phyloP scores from a whole-genome alignment of 2,888 invertebrate species.

The Saturnia japonica region DNA sequence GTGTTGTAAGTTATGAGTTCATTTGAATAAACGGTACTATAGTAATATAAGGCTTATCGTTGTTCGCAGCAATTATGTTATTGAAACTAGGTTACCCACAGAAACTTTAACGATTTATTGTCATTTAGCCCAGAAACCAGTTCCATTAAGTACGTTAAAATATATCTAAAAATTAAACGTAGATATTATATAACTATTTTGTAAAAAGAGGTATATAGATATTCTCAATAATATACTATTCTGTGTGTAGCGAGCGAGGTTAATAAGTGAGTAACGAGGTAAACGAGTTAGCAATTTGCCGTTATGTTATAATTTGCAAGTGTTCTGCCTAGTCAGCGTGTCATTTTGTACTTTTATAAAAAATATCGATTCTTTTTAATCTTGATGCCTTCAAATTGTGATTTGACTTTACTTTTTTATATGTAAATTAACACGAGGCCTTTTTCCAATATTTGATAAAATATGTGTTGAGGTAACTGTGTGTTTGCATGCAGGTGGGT shows the following conservation, averaged over 20 bases:
- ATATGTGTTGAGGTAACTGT: background rate
- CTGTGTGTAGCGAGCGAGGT: background rate
- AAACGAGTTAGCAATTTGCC: conserved; percentile 34
- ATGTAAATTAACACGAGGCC: background rate
- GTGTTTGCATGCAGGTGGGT: background rate
- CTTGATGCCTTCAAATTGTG: background rate
- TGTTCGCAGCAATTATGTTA: conserved; percentile 27
- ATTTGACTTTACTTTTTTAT: background rate
- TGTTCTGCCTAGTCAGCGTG: conserved; percentile 27
- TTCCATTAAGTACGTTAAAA: background rate
- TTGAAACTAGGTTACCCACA: conserved; percentile 32
- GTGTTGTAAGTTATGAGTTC: background rate
- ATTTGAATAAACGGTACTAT: conserved; percentile 14
- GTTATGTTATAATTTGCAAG: conserved; percentile 32
- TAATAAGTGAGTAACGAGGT: conserved; percentile 29
- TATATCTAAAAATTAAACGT: background rate
- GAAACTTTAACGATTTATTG: conserved; percentile 31
- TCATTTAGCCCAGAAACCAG: conserved; percentile 35
- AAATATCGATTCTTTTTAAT: background rate
- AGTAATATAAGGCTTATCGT: conserved; percentile 21
- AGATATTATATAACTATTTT: background rate
- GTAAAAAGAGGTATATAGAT: background rate
- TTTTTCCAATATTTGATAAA: background rate
- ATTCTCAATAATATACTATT: background rate
- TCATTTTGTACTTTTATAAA: conserved; percentile 15